Conservation (phyloP, 2,113 vertebrate species). For the Dolichotis patagonum region DNA sequence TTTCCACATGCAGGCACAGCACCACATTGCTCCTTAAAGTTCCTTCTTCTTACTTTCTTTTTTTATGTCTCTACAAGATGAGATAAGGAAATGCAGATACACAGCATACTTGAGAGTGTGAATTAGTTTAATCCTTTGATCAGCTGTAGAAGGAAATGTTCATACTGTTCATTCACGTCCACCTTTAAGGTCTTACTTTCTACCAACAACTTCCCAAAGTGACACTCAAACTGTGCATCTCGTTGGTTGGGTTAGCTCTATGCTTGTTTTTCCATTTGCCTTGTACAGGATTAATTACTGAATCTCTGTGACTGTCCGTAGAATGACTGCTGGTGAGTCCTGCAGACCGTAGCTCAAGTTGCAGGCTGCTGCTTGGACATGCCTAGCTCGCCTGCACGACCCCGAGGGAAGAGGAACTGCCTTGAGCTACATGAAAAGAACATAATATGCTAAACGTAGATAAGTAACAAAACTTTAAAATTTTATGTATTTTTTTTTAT, state of each 20-base stretch:
- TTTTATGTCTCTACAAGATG: not conserved
- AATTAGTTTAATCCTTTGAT: not conserved
- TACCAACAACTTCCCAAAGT: not conserved
- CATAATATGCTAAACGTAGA: not conserved
- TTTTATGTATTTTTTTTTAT: not conserved
- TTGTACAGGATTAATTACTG: not conserved
- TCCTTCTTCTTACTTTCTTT: not conserved
- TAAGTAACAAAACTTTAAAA: not conserved
- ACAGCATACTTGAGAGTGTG: not conserved
- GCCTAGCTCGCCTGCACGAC: not conserved
- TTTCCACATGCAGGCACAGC: not conserved
- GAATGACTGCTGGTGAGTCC: too few species aligned
- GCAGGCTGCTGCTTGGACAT: not conserved
- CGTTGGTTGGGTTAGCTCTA: fast-evolving
- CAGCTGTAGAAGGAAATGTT: not conserved
- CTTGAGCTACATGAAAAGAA: not conserved
- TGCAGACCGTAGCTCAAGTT: not conserved
- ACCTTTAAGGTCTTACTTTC: not conserved
- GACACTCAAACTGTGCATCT: not conserved
- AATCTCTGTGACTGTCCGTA: not conserved
- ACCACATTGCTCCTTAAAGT: not conserved
- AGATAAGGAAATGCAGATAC: not conserved
- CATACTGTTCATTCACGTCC: not conserved
- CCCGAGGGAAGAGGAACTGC: not conserved
- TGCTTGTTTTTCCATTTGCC: not conserved